phyloP scores from a whole-genome alignment of 2,113 vertebrate species.

The Daboia siamensis region DNA sequence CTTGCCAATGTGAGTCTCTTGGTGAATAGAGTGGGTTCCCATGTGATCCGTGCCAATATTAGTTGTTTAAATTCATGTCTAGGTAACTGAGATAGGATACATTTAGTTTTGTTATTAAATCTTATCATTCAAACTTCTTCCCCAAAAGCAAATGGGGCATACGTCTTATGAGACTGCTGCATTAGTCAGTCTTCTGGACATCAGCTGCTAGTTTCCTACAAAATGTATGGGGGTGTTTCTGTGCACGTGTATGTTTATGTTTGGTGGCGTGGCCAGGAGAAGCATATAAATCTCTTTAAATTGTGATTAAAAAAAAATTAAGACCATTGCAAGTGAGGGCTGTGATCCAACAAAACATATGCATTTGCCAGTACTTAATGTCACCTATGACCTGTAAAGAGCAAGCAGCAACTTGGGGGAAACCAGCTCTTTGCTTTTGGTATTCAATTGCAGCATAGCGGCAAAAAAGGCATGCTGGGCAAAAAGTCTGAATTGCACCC shows the following conservation, averaged over 20 bases:
- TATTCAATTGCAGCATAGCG: neutral
- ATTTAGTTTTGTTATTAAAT: neutral
- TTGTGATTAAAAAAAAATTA: neutral
- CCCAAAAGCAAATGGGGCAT: neutral
- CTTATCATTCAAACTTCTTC: neutral
- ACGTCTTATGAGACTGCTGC: neutral
- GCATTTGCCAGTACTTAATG: neutral
- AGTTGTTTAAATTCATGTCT: neutral
- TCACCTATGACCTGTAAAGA: neutral
- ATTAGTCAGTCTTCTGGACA: neutral
- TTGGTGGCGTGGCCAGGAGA: neutral
- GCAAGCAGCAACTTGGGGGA: neutral
- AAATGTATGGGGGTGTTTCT: neutral
- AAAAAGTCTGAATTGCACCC: neutral
- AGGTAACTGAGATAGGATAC: neutral
- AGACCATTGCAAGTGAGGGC: neutral
- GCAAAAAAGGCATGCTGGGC: neutral
- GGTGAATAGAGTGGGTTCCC: neutral
- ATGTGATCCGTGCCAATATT: neutral
- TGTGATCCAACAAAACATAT: neutral
- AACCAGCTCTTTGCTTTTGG: neutral
- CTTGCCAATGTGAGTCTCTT: neutral
- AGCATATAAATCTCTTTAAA: neutral
- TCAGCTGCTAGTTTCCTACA: neutral
- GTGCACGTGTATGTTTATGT: neutral